Evolutionary conservation across 2,113 vertebrate genomes (phyloP).

Genomic region (Nerophis ophidion): DNA sequence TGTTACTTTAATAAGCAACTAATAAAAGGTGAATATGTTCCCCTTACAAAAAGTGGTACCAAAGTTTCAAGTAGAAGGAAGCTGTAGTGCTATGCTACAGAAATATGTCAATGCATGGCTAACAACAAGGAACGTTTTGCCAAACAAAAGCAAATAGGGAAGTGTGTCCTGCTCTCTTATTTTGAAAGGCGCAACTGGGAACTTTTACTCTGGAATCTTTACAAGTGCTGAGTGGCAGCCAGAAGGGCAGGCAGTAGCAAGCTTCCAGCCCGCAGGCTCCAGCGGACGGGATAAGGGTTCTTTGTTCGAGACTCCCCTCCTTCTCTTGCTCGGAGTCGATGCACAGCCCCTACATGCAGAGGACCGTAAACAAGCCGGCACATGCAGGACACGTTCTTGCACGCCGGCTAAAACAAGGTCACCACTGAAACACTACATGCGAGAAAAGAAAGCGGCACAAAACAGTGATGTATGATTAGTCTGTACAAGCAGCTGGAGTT

Average conservation of each 20-base stretch:
- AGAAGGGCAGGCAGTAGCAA: constrained; percentile 68
- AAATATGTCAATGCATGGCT: background rate
- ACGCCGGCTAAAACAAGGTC: no score
- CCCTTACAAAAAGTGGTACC: no score
- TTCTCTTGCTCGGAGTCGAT: constrained; percentile 80
- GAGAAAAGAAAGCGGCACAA: constrained; percentile 10
- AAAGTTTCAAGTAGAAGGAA: constrained; percentile 63
- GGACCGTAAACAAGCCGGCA: background rate
- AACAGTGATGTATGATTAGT: background rate
- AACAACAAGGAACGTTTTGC: background rate
- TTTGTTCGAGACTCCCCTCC: constrained; percentile 77
- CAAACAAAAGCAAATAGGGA: background rate
- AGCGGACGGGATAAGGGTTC: constrained; percentile 81
- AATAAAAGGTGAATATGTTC: no score
- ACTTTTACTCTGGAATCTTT: constrained; percentile 41
- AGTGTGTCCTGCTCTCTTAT: constrained; percentile 2
- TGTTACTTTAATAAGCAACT: no score
- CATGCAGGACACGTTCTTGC: no score
- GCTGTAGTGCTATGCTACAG: no score
- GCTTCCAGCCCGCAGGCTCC: constrained; percentile 74
- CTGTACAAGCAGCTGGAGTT: constrained; percentile 4
- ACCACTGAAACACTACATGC: background rate
- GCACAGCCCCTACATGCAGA: constrained; percentile 59
- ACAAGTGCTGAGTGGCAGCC: constrained; percentile 52
- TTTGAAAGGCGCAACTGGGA: constrained; percentile 25